Evolutionary conservation across 2,888 invertebrate genomes (phyloP), one percentile per base, ranked within the genome.

Genomic region (Argyresthia albistria): DNA sequence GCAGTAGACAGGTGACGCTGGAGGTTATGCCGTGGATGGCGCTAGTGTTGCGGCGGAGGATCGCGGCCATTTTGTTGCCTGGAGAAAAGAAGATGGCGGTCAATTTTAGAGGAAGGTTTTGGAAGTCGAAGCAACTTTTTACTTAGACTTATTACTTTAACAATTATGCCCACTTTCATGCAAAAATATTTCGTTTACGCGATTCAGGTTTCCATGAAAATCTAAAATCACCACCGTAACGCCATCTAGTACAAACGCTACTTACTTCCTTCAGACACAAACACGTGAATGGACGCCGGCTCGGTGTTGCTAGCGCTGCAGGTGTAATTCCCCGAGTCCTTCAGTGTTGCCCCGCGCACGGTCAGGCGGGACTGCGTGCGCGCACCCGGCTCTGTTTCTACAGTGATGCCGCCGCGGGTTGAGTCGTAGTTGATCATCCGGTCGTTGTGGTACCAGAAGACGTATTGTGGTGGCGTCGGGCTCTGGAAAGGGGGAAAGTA

Each of bases 391-490:
- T 95, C 93, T 45, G 96, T 96, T 82, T 95, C 94, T 64, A 97
- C 95, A 37, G 92, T 92, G 67, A 96, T 95, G 42, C 95, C 93
- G 25, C 87, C 87, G 62, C 96, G 90, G 47, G 93, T 91, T 56
- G 93, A 94, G 80, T 96, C 96, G 82, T 96, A 96, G 89, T 97
- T 97, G 80, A 97, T 96, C 93, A 97, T 96, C 65, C 95, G 92
- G 76, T 95, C 95, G 83, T 97, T 96, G 89, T 97, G 97, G 87
- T 95, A 97, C 97, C 97, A 97, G 89, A 96, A 97, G 63, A 97
- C 96, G 89, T 96, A 97, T 76, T 96, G 96, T 35, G 97, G 96
- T 54, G 96, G 96, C 59, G 94, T 95, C 52, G 97, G 96, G 77
- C 96, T 96, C 95, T 96, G 91, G 4, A 91, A 90, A 59, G 15